A percentile compares a stretch with the other conserved stretches of the same genome.
These are phyloP conservation scores for Steinernema carpocapsae DNA, from an alignment of 2,888 invertebrate species.

Conservation along the genomic window DNA sequence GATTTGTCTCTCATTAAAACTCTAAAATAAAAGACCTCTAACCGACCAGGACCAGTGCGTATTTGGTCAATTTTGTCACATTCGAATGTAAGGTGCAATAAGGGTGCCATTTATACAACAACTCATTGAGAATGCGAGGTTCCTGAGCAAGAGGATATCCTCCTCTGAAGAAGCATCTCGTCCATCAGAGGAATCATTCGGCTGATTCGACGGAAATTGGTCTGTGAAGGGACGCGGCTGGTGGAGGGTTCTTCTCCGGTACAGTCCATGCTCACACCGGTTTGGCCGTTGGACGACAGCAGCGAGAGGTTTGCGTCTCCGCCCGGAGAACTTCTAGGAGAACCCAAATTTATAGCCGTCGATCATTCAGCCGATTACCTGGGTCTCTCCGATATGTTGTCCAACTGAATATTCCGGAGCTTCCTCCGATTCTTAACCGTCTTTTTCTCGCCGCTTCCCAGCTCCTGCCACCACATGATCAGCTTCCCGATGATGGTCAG, in stretches of 20 bases:
- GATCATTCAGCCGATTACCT: background rate
- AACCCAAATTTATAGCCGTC: background rate
- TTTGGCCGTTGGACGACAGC: background rate
- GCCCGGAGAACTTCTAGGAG: background rate
- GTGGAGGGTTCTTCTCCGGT: slow-evolving; percentile 26
- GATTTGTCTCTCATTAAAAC: no score
- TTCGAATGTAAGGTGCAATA: no score
- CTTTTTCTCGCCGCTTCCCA: slow-evolving; percentile 38
- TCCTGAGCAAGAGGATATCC: slow-evolving; percentile 39
- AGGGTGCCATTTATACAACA: slow-evolving; percentile 7
- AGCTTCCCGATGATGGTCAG: slow-evolving; percentile 61
- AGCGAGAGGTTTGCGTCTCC: background rate
- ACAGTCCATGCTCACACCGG: slow-evolving; percentile 5
- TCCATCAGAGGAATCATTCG: slow-evolving; percentile 47
- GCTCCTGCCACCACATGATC: slow-evolving; percentile 51
- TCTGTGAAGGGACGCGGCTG: background rate
- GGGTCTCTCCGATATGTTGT: slow-evolving; percentile 39
- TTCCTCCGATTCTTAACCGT: slow-evolving; percentile 46
- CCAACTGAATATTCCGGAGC: slow-evolving; percentile 53
- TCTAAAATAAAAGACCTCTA: no score
- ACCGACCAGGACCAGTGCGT: no score
- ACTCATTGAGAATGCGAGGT: background rate
- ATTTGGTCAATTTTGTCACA: no score
- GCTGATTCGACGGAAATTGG: slow-evolving; percentile 38
- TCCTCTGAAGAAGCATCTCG: slow-evolving; percentile 42